phyloP scores from a whole-genome alignment of 2,113 vertebrate species.

The Terrapene triunguis region DNA sequence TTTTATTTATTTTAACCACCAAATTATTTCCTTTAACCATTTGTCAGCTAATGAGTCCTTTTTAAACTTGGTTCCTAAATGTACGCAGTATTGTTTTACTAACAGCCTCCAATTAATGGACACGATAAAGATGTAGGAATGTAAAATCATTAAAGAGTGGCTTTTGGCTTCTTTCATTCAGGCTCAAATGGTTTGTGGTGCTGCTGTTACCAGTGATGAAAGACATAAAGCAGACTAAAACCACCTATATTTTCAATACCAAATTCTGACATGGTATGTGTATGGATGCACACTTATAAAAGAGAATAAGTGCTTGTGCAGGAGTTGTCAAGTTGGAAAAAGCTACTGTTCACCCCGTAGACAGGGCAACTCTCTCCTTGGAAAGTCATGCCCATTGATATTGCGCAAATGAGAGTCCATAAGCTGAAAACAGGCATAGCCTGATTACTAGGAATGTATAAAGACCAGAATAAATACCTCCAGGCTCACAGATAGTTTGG shows the following conservation, averaged over 20 bases:
- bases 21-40: slow-evolving; percentile 26
- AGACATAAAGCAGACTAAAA: slow-evolving; percentile 71
- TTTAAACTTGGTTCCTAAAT: slow-evolving; percentile 25
- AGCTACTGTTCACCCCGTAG: neutral
- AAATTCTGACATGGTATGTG: slow-evolving; percentile 35
- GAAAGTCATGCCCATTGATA: neutral
- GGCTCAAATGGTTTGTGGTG: slow-evolving; percentile 53
- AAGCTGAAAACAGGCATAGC: neutral
- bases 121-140: slow-evolving; percentile 18
- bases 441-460: neutral
- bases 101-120: slow-evolving; percentile 51
- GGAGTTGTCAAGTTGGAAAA: neutral
- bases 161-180: slow-evolving; percentile 47
- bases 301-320: neutral
- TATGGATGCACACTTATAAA: neutral
- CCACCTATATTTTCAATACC: slow-evolving; percentile 59
- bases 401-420: rapidly evolving
- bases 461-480: neutral
- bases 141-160: slow-evolving; percentile 23
- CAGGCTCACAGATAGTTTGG: neutral
- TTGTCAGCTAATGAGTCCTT: slow-evolving; percentile 40
- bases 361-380: rapidly evolving
- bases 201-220: slow-evolving; percentile 56
- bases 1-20: slow-evolving; percentile 52
- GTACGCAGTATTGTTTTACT: slow-evolving; percentile 36